A percentile compares a stretch with the other conserved stretches of the same genome.
Evolutionary conservation across 2,888 invertebrate genomes (phyloP).

Genomic region (Entomobrya multifasciata): DNA sequence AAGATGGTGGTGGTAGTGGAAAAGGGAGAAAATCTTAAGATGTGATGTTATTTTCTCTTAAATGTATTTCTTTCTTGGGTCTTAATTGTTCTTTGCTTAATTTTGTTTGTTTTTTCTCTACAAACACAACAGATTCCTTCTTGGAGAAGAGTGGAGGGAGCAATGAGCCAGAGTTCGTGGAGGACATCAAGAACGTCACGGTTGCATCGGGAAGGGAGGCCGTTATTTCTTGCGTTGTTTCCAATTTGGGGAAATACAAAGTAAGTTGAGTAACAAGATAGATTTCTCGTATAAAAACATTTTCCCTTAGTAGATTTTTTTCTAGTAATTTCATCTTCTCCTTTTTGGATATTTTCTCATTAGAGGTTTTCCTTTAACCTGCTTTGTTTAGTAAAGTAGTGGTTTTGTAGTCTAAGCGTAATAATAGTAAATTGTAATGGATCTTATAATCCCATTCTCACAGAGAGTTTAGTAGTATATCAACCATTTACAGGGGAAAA

Average conservation of each 20-base stretch:
- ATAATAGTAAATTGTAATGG: conserved; percentile 50
- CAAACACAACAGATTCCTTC: conserved; percentile 73
- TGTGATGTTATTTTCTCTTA: not conserved
- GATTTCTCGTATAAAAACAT: conserved; percentile 35
- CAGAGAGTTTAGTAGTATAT: conserved; percentile 1
- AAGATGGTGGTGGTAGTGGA: not conserved
- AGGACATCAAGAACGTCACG: conserved; percentile 88
- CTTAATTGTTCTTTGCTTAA: conserved; percentile 59
- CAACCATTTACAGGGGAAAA: conserved; percentile 18
- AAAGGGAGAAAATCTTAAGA: not conserved
- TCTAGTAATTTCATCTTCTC: not conserved
- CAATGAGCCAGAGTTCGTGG: conserved; percentile 86
- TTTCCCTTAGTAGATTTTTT: not conserved
- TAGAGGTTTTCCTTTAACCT: conserved; percentile 1
- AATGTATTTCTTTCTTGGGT: conserved; percentile 12
- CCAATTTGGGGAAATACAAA: conserved; percentile 88
- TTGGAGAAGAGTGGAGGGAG: conserved; percentile 80
- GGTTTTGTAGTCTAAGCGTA: not conserved
- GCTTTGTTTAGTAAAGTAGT: not conserved
- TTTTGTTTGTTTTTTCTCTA: conserved; percentile 35
- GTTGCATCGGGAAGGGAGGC: conserved; percentile 89
- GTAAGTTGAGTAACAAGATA: conserved; percentile 82
- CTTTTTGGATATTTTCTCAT: conserved; percentile 23
- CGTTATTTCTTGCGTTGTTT: conserved; percentile 87
- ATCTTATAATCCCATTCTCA: not conserved